A percentile compares a stretch with the other conserved stretches of the same genome.
Evolutionary conservation across 1,140 invertebrate genomes (phyloP).

Genomic region (Listronotus oregonensis): DNA sequence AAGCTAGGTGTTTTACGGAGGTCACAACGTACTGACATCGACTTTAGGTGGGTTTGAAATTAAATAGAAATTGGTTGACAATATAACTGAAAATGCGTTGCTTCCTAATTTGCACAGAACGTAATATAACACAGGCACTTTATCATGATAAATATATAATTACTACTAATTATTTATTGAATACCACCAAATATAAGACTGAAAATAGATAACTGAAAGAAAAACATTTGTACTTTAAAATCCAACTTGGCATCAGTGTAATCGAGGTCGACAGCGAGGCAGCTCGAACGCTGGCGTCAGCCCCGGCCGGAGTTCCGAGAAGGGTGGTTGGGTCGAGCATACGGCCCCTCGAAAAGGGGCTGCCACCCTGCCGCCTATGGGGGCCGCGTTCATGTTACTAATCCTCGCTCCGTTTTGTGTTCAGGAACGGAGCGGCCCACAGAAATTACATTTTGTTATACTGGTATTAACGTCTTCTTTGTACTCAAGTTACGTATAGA

Average conservation of each 20-base stretch:
- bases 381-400: constrained; percentile 36
- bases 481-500: background rate
- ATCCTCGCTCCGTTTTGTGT: constrained; percentile 24
- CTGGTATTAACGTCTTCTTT: constrained; percentile 3
- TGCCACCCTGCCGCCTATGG: constrained; percentile 24
- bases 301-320: constrained; percentile 34
- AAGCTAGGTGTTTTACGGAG: too few relatives aligned
- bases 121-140: too few relatives aligned
- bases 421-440: constrained; percentile 11
- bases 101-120: too few relatives aligned
- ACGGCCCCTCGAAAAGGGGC: constrained; percentile 24
- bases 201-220: too few relatives aligned
- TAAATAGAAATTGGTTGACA: too few relatives aligned
- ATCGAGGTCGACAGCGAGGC: constrained; percentile 15
- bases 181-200: too few relatives aligned
- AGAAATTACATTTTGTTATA: background rate
- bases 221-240: too few relatives aligned
- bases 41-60: too few relatives aligned
- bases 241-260: constrained; percentile 19
- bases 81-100: too few relatives aligned
- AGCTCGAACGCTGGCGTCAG: constrained; percentile 21
- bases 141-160: too few relatives aligned
- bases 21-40: too few relatives aligned
- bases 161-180: too few relatives aligned
- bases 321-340: constrained; percentile 25